phyloP scores from a whole-genome alignment of 2,797 vertebrate species.

The Propithecus perrieri region DNA sequence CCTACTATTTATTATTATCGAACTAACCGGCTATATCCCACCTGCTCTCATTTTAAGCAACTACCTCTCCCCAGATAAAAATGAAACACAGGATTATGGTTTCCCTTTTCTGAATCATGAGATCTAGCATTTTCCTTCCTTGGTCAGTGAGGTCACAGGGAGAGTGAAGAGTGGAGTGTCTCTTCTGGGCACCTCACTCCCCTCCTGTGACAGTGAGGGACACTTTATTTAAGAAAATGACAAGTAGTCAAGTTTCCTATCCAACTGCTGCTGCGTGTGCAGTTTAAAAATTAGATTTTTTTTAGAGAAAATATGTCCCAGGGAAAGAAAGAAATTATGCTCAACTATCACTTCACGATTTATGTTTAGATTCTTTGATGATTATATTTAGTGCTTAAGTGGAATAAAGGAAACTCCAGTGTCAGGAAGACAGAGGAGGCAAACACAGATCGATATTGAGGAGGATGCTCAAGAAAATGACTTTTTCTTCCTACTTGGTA shows the following conservation, averaged over 20 bases:
- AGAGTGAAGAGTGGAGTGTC: constrained; percentile 26
- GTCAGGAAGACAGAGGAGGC: constrained; percentile 72
- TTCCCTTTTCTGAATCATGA: background rate
- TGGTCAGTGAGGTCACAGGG: background rate
- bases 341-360: constrained; percentile 65
- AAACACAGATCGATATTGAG: constrained; percentile 32
- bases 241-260: constrained; percentile 68
- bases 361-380: constrained; percentile 76
- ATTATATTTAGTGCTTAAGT: constrained; percentile 78
- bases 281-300: constrained; percentile 80
- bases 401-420: constrained; percentile 74
- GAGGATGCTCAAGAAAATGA: constrained; percentile 59
- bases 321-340: constrained; percentile 78
- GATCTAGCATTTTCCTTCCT: constrained; percentile 30
- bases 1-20: background rate
- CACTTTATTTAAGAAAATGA: constrained; percentile 72
- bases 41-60: background rate
- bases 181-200: background rate
- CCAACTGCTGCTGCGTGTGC: constrained; percentile 50
- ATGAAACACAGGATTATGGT: background rate
- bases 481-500: constrained; percentile 67
- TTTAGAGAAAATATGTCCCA: constrained; percentile 74
- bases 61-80: background rate
- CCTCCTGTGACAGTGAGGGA: constrained; percentile 46
- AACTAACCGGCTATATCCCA: background rate